These are phyloP conservation scores for Megalurothrips usitatus DNA, from an alignment of 2,888 invertebrate genomes.

Conservation along the genomic window DNA sequence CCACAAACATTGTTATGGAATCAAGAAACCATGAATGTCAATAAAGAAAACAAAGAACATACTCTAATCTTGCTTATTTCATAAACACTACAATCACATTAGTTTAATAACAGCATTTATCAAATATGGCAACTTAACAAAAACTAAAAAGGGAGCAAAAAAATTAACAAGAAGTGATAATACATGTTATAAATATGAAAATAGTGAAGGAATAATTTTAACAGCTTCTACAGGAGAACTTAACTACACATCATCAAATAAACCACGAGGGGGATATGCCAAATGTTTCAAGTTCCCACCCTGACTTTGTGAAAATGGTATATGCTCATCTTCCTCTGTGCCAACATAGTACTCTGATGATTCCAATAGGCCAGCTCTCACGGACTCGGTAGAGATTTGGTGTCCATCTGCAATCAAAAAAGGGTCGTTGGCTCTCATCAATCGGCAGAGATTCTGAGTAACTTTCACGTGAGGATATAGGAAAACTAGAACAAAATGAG, in stretches of 20 bases:
- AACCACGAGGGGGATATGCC: not conserved
- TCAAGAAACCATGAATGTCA: too few relatives aligned
- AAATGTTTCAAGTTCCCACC: not conserved
- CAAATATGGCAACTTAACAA: too few relatives aligned
- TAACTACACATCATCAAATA: not conserved
- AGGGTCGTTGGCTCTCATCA: not conserved
- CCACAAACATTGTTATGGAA: too few relatives aligned
- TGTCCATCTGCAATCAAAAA: too few relatives aligned
- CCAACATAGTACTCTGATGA: slow-evolving; percentile 7
- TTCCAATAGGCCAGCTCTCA: not conserved
- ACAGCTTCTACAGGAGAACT: not conserved
- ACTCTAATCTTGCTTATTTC: too few relatives aligned
- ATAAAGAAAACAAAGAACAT: too few relatives aligned
- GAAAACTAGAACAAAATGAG: not conserved
- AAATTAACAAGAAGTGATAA: not conserved
- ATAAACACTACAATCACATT: too few relatives aligned
- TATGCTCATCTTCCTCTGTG: not conserved
- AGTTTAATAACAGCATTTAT: too few relatives aligned
- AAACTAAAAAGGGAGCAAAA: not conserved
- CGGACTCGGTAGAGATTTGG: not conserved
- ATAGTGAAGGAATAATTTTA: too few relatives aligned
- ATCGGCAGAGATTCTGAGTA: not conserved
- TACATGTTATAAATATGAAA: not conserved
- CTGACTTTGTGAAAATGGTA: not conserved
- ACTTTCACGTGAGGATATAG: too few relatives aligned